Percentiles rank a stretch among this genome's conserved stretches.
Evolutionary conservation across 2,797 vertebrate genomes (phyloP).

Genomic region (Pangasius krempfi): DNA sequence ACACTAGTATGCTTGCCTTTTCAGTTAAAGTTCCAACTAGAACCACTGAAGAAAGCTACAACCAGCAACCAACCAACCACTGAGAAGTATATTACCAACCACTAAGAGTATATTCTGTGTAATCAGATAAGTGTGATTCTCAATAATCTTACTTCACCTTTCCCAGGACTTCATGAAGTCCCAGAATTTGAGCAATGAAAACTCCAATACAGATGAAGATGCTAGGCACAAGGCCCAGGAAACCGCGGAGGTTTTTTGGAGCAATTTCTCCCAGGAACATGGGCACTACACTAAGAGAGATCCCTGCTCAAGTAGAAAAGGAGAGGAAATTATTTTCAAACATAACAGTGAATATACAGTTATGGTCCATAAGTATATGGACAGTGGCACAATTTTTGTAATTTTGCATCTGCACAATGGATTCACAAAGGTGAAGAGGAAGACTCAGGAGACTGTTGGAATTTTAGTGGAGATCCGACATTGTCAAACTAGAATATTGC

Average conservation of each 20-base stretch:
- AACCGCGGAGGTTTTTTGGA: conserved; percentile 86
- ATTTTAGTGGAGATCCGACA: too few relatives aligned
- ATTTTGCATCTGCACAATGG: too few relatives aligned
- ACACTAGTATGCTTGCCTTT: not conserved
- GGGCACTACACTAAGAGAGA: conserved; percentile 88
- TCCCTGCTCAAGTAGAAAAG: conserved; percentile 69
- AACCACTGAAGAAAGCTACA: not conserved
- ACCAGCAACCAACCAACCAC: not conserved
- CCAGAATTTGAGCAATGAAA: conserved; percentile 85
- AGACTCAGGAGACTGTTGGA: too few relatives aligned
- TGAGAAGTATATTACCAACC: not conserved
- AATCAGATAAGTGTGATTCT: not conserved
- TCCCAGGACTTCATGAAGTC: conserved; percentile 84
- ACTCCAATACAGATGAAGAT: conserved; percentile 91
- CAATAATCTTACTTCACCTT: conserved; percentile 69
- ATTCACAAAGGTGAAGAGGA: too few relatives aligned
- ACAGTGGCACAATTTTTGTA: too few relatives aligned
- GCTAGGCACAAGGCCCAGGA: conserved; percentile 85
- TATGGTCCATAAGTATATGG: too few relatives aligned
- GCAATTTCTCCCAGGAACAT: conserved; percentile 92
- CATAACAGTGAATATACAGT: not conserved
- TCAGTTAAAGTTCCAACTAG: not conserved
- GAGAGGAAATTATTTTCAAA: not conserved
- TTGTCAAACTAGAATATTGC: not conserved
- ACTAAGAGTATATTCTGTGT: not conserved